A percentile compares a stretch with the other conserved stretches of the same genome.
phyloP scores from a whole-genome alignment of 2,888 invertebrate genomes.

The Tiliacea aurago region DNA sequence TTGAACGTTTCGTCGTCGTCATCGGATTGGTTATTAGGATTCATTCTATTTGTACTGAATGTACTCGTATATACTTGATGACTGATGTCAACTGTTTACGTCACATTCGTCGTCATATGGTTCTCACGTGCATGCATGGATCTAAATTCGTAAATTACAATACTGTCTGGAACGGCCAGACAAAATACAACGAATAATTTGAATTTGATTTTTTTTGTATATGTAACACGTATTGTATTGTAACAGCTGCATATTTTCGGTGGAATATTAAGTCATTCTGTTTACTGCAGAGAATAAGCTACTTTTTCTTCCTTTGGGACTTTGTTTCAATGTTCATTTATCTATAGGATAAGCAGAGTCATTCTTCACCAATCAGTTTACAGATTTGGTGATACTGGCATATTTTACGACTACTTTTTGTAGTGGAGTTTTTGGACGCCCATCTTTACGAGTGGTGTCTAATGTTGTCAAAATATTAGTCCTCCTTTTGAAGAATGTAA shows the following conservation, averaged over 20 bases:
- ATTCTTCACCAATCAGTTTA: background rate
- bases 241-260: conserved; percentile 15
- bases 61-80: conserved; percentile 14
- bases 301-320: background rate
- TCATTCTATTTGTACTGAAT: conserved; percentile 10
- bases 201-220: background rate
- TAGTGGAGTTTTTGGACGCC: background rate
- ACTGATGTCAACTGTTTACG: conserved; percentile 23
- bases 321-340: background rate
- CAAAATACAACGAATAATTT: conserved; percentile 11
- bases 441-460: background rate
- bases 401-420: background rate
- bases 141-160: conserved; percentile 49
- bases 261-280: background rate
- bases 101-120: conserved; percentile 33
- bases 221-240: conserved; percentile 15
- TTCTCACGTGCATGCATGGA: conserved; percentile 5
- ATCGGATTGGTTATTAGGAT: background rate
- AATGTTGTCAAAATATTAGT: conserved; percentile 20
- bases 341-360: background rate
- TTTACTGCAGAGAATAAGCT: background rate
- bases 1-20: background rate
- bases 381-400: background rate
- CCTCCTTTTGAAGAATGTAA: background rate
- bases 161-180: conserved; percentile 51